Evolutionary conservation across 1,140 invertebrate genomes (phyloP).

Genomic region (silkworm (Bombyx mori)): ASM3026992v2 NC_085121.1:9059001-9059500

Average conservation of each 20-base stretch:
- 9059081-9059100: not conserved
- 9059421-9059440: conserved; percentile 11
- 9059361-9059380: conserved; percentile 18
- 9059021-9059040: conserved; percentile 16
- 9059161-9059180: not conserved
- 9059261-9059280: conserved; percentile 19
- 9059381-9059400: conserved; percentile 19
- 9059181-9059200: not conserved
- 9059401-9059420: conserved; percentile 43
- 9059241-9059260: not conserved
- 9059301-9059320: conserved; percentile 9
- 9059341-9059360: conserved; percentile 4
- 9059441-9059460: no score
- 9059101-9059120: no score
- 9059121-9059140: no score
- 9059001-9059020: conserved; percentile 4
- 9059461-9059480: no score
- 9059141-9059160: no score
- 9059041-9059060: conserved; percentile 50
- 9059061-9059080: conserved; percentile 31
- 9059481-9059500: no score
- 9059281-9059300: conserved; percentile 20
- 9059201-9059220: conserved; percentile 1
- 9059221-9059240: not conserved
- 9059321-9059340: conserved; percentile 1